A percentile compares a stretch with the other conserved stretches of the same genome.
Conservation (phyloP, 1,140 invertebrate genomes). For the Panonychus citri region DNA sequence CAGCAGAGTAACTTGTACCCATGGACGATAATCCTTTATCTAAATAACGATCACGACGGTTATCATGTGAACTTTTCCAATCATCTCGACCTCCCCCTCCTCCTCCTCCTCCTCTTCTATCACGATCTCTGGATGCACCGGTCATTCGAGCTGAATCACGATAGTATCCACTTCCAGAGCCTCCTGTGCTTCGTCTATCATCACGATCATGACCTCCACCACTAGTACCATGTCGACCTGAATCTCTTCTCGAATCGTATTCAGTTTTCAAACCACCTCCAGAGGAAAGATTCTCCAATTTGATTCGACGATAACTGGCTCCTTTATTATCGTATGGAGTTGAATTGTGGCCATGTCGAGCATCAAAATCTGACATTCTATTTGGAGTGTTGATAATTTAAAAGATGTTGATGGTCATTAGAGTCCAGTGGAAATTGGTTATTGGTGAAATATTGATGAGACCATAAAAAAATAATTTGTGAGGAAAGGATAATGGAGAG, state of each 20-base stretch:
- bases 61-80: constrained; percentile 1
- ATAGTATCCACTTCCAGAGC: neutral
- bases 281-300: neutral
- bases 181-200: neutral
- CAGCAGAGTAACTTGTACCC: neutral
- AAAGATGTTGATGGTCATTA: neutral
- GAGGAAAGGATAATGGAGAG: neutral
- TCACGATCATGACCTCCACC: neutral
- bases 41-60: neutral
- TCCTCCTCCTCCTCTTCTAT: neutral
- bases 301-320: neutral
- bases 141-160: neutral
- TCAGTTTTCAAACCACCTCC: neutral
- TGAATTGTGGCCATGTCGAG: neutral
- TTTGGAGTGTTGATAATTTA: neutral
- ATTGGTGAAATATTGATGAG: neutral
- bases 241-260: neutral
- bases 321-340: neutral
- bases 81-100: neutral
- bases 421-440: neutral
- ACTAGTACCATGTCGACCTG: neutral
- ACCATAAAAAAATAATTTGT: too few relatives aligned
- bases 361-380: neutral
- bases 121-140: neutral
- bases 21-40: neutral